Percentiles rank a stretch among this genome's conserved stretches.
Conservation (phyloP, 2,888 invertebrate genomes). For the Mesochorus sp. region DNA sequence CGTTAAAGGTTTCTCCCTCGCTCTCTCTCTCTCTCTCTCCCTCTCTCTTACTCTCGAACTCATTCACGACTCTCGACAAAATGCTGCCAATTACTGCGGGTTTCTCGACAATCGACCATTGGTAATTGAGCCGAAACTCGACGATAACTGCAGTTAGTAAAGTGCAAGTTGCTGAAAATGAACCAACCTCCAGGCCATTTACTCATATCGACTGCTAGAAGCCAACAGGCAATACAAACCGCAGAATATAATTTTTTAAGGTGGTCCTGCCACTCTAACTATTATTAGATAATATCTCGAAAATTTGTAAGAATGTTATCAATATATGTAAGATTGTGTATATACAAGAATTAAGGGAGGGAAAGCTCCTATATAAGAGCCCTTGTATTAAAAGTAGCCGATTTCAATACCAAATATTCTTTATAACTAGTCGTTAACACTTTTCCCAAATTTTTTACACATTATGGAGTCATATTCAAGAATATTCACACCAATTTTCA, state of each 20-base stretch:
- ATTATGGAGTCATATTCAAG: too few relatives aligned
- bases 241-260: slow-evolving; percentile 7
- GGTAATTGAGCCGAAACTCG: not conserved
- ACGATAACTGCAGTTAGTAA: not conserved
- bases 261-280: too few relatives aligned
- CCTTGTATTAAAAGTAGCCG: too few relatives aligned
- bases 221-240: not conserved
- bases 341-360: too few relatives aligned
- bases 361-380: too few relatives aligned
- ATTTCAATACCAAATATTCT: too few relatives aligned
- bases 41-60: not conserved
- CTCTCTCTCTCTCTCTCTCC: not conserved
- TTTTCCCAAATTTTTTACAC: too few relatives aligned
- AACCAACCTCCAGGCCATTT: not conserved
- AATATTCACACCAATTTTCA: too few relatives aligned
- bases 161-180: slow-evolving; percentile 20
- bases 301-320: too few relatives aligned
- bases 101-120: not conserved
- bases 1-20: not conserved
- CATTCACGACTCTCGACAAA: not conserved
- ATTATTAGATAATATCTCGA: too few relatives aligned
- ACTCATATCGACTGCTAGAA: slow-evolving; percentile 4
- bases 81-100: not conserved
- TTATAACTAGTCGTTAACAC: too few relatives aligned
- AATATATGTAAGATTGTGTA: too few relatives aligned